These are phyloP conservation scores for Epinotia brunnichana DNA, from an alignment of 2,888 invertebrate genomes.

Conservation along the genomic window DNA sequence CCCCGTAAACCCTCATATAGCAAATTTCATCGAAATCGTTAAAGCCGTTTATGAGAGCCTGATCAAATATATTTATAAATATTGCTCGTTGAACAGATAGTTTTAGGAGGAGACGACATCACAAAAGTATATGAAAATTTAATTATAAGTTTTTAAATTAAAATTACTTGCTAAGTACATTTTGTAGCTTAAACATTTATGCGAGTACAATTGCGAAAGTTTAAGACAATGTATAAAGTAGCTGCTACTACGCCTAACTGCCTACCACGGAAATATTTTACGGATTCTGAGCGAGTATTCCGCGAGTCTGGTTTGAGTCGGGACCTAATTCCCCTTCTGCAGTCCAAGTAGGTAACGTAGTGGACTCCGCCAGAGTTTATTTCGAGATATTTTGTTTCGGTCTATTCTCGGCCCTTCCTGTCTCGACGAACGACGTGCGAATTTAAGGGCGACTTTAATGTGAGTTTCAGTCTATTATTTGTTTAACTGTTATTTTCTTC, in stretches of 20 bases:
- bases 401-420: slow-evolving; percentile 80
- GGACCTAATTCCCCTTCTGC: slow-evolving; percentile 49
- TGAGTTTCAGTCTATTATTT: slow-evolving; percentile 53
- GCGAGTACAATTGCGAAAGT: slow-evolving; percentile 11
- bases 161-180: neutral
- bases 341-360: slow-evolving; percentile 54
- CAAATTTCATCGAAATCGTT: too few species aligned
- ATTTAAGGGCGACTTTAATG: slow-evolving; percentile 73
- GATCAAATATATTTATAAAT: too few species aligned
- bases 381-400: slow-evolving; percentile 78
- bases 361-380: slow-evolving; percentile 70
- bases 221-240: slow-evolving; percentile 17
- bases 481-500: slow-evolving; percentile 47
- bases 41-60: too few species aligned
- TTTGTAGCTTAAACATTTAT: slow-evolving; percentile 4
- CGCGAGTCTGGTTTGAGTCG: slow-evolving; percentile 40
- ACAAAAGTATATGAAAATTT: neutral
- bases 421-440: slow-evolving; percentile 75
- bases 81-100: too few species aligned
- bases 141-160: neutral
- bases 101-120: neutral
- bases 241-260: slow-evolving; percentile 7
- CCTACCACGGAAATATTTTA: slow-evolving; percentile 19
- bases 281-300: slow-evolving; percentile 27
- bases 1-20: too few species aligned